Base-by-base conservation (phyloP, 1,140 invertebrate species). In the Drosophila albomicans region DNA sequence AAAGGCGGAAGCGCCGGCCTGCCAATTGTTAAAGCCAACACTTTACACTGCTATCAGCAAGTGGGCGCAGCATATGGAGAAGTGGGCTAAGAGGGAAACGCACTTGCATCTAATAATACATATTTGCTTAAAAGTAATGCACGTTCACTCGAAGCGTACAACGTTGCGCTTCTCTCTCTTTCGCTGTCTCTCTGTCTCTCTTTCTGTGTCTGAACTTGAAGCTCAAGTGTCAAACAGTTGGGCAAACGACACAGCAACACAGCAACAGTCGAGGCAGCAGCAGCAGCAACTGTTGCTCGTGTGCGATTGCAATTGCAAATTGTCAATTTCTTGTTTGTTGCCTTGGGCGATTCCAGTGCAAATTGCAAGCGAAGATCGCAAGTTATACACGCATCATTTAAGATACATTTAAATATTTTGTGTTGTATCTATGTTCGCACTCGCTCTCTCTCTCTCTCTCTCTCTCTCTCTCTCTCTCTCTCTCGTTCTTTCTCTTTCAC, bases 21-120 rank as follows among this genome's bases (percentile, higher is more conserved):
- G 84, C 49, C 79, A 82, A 79, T 79, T 87, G 76, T 76, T 63
- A 76, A 71, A 82, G 70, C 75, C 56, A 84, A 79, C 71, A 87
- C 32, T 52, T 75, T 59, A 28, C 65, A 63, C 72, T 32, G 7
- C 30, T 74, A 69, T 74, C 56, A 38, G 13, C 54, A 16, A 28
- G n/a, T 51, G 11, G 46, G 10, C 38, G 30, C 20, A 25, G 32
- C 16, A 32, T 6, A 35, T 41, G 41, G 46, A 35, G 10, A 20
- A 35, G 5, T 30, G 52, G 45, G 49, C 7, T 13, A 28, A 62
- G 43, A 25, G 35, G 38, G 56, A 58, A 46, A 16, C 15, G 54
- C 35, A 57, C 54, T 41, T 41, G 54, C 54, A 41, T 57, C 54
- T 45, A 59, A 59, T 45, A 45, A 13, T 59, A 45, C n/a, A 32